Evolutionary conservation across 2,113 vertebrate species (phyloP).

Genomic region (Hemicordylus capensis): DNA sequence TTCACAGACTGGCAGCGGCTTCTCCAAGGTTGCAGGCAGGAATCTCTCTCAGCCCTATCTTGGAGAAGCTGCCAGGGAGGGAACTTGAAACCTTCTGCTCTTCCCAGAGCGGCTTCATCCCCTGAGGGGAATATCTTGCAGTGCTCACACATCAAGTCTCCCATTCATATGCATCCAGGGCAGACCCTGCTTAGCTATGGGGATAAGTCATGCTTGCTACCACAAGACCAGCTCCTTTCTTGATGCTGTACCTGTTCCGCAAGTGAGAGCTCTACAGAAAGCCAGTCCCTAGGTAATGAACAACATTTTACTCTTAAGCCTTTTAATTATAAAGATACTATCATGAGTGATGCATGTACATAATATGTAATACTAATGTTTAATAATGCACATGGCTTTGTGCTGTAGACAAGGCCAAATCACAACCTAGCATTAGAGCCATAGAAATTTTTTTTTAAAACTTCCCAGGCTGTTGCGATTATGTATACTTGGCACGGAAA

Average conservation of each 20-base stretch:
- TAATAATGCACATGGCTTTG: slow-evolving; percentile 16
- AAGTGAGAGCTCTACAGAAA: neutral
- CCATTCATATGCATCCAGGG: too few relatives aligned
- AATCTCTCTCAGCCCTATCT: too few relatives aligned
- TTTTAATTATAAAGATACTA: slow-evolving; percentile 20
- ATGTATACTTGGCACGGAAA: neutral
- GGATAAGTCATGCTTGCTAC: too few relatives aligned
- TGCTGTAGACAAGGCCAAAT: neutral
- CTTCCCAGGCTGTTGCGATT: neutral
- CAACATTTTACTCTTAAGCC: neutral
- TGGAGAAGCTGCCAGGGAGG: too few relatives aligned
- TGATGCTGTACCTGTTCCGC: fast-evolving
- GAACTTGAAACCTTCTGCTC: too few relatives aligned
- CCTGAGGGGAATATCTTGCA: too few relatives aligned
- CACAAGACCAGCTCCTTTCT: neutral
- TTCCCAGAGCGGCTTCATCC: too few relatives aligned
- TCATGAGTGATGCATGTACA: neutral
- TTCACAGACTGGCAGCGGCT: slow-evolving; percentile 8
- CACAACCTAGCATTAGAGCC: slow-evolving; percentile 50
- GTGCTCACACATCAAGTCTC: too few relatives aligned
- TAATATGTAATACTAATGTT: slow-evolving; percentile 41
- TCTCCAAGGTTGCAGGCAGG: too few relatives aligned
- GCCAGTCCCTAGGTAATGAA: slow-evolving; percentile 26
- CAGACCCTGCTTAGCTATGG: too few relatives aligned
- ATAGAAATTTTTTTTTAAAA: slow-evolving; percentile 3